phyloP scores from a whole-genome alignment of 2,797 vertebrate genomes.

The Anguilla pacifica region DNA sequence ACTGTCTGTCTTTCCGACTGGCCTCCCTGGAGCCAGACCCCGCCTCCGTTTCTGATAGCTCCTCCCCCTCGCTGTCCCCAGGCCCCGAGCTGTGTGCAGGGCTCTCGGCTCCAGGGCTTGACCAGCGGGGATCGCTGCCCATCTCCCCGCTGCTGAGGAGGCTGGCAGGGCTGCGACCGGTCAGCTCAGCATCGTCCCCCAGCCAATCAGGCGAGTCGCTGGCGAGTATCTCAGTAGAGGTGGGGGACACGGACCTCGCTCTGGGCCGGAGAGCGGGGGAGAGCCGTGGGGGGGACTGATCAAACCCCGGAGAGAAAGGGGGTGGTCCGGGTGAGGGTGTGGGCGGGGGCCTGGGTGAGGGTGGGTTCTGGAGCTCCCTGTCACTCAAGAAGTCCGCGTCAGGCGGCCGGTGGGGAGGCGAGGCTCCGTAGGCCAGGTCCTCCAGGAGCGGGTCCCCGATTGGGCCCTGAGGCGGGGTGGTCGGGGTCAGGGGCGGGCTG shows the following conservation, averaged over 20 bases:
- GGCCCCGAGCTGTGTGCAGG: constrained; percentile 44
- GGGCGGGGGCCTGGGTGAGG: not conserved
- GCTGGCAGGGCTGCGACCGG: constrained; percentile 35
- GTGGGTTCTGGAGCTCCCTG: not conserved
- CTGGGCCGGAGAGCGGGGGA: not conserved
- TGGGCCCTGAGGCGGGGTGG: not conserved
- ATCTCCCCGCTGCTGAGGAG: constrained; percentile 26
- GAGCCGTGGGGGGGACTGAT: not conserved
- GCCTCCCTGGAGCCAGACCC: constrained; percentile 39
- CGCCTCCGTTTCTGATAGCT: constrained; percentile 29
- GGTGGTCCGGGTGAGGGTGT: not conserved
- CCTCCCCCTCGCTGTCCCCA: constrained; percentile 44
- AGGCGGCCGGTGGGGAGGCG: not conserved
- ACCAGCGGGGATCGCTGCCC: not conserved
- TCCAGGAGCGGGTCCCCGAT: not conserved
- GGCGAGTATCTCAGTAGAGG: constrained; percentile 34
- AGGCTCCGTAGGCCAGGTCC: not conserved
- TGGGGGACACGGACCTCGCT: constrained; percentile 27
- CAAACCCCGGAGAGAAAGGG: not conserved
- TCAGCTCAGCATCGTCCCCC: constrained; percentile 35
- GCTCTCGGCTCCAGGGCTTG: constrained; percentile 40
- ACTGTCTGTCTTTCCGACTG: constrained; percentile 51
- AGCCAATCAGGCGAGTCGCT: constrained; percentile 37
- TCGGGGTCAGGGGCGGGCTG: not conserved
- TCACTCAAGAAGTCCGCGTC: not conserved